These are phyloP conservation scores for Aphyosemion australe DNA, from an alignment of 2,113 vertebrate species.

Conservation along the genomic window DNA sequence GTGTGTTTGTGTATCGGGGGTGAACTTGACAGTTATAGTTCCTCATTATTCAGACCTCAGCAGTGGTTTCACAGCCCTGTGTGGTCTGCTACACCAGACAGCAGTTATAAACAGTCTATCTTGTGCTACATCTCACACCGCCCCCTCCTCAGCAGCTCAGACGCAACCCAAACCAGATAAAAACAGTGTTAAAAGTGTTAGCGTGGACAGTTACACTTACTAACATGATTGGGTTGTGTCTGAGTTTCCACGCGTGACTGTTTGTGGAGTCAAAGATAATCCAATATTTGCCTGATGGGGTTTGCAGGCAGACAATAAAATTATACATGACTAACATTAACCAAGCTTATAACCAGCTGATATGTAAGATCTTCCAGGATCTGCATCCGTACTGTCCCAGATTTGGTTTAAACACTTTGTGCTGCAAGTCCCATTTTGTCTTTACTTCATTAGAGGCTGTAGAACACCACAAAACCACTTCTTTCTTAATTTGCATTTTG, in stretches of 20 bases:
- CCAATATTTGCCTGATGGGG: no score
- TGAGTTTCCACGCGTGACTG: no score
- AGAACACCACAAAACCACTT: no score
- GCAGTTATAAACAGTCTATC: conserved; percentile 65
- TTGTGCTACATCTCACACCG: conserved; percentile 17
- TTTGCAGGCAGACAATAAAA: no score
- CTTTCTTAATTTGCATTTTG: neutral
- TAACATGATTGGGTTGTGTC: neutral
- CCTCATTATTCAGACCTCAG: conserved; percentile 69
- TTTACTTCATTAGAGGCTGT: no score
- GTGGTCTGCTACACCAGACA: conserved; percentile 62
- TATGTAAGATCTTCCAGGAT: conserved; percentile 1
- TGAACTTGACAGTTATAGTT: conserved; percentile 67
- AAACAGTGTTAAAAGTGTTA: conserved; percentile 20
- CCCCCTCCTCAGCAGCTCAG: conserved; percentile 14
- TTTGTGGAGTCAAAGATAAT: no score
- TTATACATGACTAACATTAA: neutral
- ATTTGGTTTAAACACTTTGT: conserved; percentile 30
- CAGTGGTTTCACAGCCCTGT: conserved; percentile 67
- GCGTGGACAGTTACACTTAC: neutral
- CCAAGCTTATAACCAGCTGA: neutral
- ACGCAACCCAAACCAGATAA: conserved; percentile 29
- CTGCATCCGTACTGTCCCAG: conserved; percentile 25
- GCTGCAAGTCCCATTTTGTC: neutral
- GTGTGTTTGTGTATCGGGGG: conserved; percentile 23